Evolutionary conservation across 2,113 vertebrate genomes (phyloP).

Genomic region (Rhegmatorhina hoffmannsi): DNA sequence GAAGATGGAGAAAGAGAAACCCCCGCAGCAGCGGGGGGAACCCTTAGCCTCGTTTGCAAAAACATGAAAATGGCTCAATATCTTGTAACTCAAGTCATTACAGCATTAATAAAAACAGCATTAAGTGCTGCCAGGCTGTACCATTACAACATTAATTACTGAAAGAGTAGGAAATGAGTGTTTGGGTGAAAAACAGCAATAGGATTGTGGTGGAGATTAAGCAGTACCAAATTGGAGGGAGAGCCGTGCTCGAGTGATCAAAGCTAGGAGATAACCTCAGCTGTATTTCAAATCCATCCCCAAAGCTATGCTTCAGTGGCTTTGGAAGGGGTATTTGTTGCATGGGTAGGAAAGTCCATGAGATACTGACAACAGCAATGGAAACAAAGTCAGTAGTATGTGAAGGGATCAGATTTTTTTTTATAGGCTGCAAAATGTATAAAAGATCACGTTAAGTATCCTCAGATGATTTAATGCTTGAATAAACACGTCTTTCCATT

Average conservation of each 20-base stretch:
- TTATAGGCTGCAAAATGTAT: neutral
- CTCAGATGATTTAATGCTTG: neutral
- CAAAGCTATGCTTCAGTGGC: neutral
- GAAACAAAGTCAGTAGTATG: neutral
- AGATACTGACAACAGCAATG: neutral
- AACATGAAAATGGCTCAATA: neutral
- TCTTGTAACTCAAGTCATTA: neutral
- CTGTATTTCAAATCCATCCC: neutral
- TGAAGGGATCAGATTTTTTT: neutral
- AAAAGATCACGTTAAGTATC: neutral
- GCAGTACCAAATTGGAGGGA: neutral
- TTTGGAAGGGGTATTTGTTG: neutral
- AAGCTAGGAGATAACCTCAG: neutral
- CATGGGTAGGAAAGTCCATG: neutral
- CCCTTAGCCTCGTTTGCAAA: neutral
- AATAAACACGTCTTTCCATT: neutral
- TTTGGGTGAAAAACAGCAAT: constrained; percentile 33
- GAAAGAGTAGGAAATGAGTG: neutral
- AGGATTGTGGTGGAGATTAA: neutral
- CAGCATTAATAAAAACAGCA: constrained; percentile 32
- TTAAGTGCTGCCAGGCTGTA: constrained; percentile 4
- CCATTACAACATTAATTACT: constrained; percentile 7
- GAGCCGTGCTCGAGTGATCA: neutral
- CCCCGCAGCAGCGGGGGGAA: neutral
- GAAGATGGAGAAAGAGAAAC: neutral